Base-by-base conservation (phyloP, 2,888 invertebrate species). In the Tetranychus truncatus region DNA sequence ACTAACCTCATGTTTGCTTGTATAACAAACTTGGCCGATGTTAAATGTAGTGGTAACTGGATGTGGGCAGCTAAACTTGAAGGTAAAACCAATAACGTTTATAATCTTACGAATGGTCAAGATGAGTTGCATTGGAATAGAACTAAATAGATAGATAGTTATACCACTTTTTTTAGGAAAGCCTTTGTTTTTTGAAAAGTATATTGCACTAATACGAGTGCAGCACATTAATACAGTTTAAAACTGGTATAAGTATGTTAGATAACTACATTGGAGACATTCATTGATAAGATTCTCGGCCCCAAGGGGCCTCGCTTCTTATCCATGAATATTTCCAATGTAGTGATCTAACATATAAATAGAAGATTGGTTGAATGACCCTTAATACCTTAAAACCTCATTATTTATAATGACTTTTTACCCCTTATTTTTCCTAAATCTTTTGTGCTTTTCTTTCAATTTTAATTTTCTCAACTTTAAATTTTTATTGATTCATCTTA, bases 31-130 rank as follows among this genome's bases (percentile, higher is more conserved):
- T 80, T 89, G 34, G 85, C 89, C 83, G 97, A 99, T 83, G 89
- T 97, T 1, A 99, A 97, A 84, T 96, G 96, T 82, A 95, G 94
- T 67, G 97, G 93, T n/a, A 99, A 99, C 84, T 99, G 97, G 97
- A 99, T 99, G 99, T 99, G 97, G 97, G 90, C 95, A 0, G 97
- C 96, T 15, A 97, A 97, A 84, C 85, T 94, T 21, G 89, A 91
- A 0, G 92, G 76, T 75, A 74, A 34, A 34, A 34, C 34, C 34
- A 34, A 34, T 34, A 34, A 69, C 21, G 11, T 20, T 9, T 24
- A 69, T 55, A 55, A 55, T 20, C 69, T 11, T 9, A 67, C 6
- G 9, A 66, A 69, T 21, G 20, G 21, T 67, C 67, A 67, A 21
- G 24, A 67, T 21, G 24, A 21, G 66, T 0, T n/a, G 3, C n/a